Evolutionary conservation across 37 sponge, comb jelly and placozoan genomes (phyloP).

Genomic region (Theonella swinhoei): DNA sequence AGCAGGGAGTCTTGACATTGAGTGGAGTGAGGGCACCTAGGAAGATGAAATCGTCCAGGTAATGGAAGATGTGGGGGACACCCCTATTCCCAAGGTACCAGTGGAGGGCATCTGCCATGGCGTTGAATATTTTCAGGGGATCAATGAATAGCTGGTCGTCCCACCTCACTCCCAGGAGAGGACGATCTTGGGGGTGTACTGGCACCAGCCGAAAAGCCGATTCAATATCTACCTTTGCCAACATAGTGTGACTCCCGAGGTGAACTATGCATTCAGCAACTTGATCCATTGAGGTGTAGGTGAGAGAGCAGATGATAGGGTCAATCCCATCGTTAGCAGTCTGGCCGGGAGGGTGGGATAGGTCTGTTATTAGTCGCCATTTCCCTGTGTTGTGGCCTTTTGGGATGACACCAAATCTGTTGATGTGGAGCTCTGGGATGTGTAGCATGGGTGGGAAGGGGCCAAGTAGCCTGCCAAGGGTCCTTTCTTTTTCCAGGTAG

Average conservation of each 20-base stretch:
- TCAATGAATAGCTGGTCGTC: neutral
- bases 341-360: neutral
- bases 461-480: neutral
- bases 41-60: slow-evolving; percentile 48
- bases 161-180: slow-evolving; percentile 12
- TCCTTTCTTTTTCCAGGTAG: neutral
- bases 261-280: neutral
- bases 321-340: slow-evolving; percentile 37
- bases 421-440: neutral
- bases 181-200: slow-evolving; percentile 28
- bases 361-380: slow-evolving; percentile 18
- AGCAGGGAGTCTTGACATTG: neutral
- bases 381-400: slow-evolving; percentile 14
- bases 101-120: slow-evolving; percentile 9
- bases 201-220: slow-evolving; percentile 16
- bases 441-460: neutral
- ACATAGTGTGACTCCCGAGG: neutral
- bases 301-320: slow-evolving; percentile 7
- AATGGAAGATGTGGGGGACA: slow-evolving; percentile 16
- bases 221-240: slow-evolving; percentile 13
- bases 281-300: neutral
- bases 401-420: slow-evolving; percentile 11
- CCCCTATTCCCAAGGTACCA: slow-evolving; percentile 23
- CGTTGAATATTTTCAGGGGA: slow-evolving; percentile 13
- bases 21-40: slow-evolving; percentile 15